A percentile compares a stretch with the other conserved stretches of the same genome.
Evolutionary conservation across 2,888 invertebrate species (phyloP).

Genomic region (Axea sp.): DNA sequence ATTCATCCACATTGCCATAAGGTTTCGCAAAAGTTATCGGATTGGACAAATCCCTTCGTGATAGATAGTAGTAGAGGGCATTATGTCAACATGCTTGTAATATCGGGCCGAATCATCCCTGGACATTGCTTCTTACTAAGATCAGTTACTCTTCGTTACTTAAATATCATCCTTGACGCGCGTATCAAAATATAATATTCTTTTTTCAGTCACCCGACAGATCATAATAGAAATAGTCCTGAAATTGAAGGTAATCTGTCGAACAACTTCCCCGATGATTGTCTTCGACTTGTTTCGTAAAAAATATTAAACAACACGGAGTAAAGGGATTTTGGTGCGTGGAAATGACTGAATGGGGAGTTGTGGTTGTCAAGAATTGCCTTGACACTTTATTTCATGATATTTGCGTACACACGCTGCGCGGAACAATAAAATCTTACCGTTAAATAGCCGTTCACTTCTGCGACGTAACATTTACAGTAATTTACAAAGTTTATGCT

Average conservation of each 20-base stretch:
- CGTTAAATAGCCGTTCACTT: constrained; percentile 38
- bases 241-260: constrained; percentile 30
- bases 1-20: constrained; percentile 76
- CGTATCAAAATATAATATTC: constrained; percentile 58
- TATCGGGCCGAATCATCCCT: constrained; percentile 72
- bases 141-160: constrained; percentile 64
- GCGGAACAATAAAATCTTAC: constrained; percentile 44
- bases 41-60: constrained; percentile 73
- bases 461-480: constrained; percentile 59
- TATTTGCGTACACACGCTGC: constrained; percentile 54
- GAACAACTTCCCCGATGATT: constrained; percentile 16
- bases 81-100: constrained; percentile 71
- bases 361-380: constrained; percentile 11
- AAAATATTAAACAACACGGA: too few relatives aligned
- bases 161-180: constrained; percentile 59
- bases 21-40: constrained; percentile 76
- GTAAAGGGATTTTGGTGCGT: too few relatives aligned
- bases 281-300: constrained; percentile 8
- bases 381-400: constrained; percentile 55
- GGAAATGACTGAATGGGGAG: too few relatives aligned
- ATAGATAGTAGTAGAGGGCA: constrained; percentile 71
- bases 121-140: constrained; percentile 69
- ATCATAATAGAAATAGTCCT: constrained; percentile 27
- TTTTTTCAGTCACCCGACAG: constrained; percentile 26
- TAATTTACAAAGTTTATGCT: constrained; percentile 57